phyloP scores from a whole-genome alignment of 2,797 vertebrate genomes.

The Bufotes viridis region DNA sequence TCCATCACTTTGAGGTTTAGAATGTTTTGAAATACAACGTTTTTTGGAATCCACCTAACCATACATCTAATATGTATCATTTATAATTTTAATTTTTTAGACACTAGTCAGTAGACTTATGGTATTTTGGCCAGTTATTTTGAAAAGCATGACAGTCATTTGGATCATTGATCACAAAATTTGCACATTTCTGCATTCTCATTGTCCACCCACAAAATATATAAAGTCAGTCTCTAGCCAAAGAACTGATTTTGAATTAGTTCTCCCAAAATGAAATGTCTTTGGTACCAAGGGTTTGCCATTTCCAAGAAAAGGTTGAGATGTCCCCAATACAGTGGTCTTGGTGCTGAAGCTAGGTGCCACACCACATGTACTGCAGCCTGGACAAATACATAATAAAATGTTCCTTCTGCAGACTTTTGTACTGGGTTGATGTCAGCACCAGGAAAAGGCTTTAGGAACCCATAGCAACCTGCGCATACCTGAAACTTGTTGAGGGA shows the following conservation, averaged over 20 bases:
- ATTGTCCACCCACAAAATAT: neutral
- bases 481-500: neutral
- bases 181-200: neutral
- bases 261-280: neutral
- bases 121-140: neutral
- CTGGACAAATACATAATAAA: neutral
- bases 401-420: neutral
- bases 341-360: neutral
- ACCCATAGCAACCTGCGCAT: no score
- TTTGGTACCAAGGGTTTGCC: neutral
- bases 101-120: conserved; percentile 8
- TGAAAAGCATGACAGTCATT: neutral
- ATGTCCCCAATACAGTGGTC: neutral
- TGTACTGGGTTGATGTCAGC: neutral
- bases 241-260: neutral
- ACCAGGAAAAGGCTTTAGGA: no score
- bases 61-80: neutral
- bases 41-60: conserved; percentile 4
- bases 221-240: neutral
- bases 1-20: conserved; percentile 34
- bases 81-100: neutral
- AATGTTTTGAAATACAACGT: conserved; percentile 33
- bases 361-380: neutral
- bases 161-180: neutral
- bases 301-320: neutral